phyloP scores from a whole-genome alignment of 1,140 invertebrate genomes.

The Tribolium castaneum region DNA sequence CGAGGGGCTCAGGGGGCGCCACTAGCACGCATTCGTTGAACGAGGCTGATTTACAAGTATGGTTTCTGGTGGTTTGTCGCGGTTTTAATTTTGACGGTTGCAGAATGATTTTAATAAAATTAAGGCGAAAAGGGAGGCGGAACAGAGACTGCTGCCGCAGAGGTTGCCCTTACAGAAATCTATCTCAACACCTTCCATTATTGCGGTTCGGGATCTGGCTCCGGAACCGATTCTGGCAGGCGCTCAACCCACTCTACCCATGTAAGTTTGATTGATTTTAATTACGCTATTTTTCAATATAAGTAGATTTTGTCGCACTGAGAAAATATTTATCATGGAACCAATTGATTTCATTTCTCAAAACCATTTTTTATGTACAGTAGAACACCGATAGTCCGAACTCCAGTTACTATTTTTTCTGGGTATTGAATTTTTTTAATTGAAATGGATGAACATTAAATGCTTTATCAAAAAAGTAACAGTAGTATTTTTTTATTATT shows the following conservation, averaged over 20 bases:
- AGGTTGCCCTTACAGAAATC: slow-evolving; percentile 89
- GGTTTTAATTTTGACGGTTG: slow-evolving; percentile 36
- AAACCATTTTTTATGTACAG: too few relatives aligned
- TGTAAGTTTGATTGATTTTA: slow-evolving; percentile 60
- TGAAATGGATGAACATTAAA: too few relatives aligned
- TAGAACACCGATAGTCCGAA: too few relatives aligned
- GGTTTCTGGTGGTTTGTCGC: too few relatives aligned
- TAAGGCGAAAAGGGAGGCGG: slow-evolving; percentile 70
- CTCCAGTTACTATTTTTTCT: too few relatives aligned
- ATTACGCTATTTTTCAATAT: neutral
- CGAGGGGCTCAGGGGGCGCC: slow-evolving; percentile 66
- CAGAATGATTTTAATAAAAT: slow-evolving; percentile 69
- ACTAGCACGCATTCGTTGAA: slow-evolving; percentile 86
- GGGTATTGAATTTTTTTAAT: too few relatives aligned
- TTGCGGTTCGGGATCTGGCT: slow-evolving; percentile 72
- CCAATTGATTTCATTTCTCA: too few relatives aligned
- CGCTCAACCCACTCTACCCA: slow-evolving; percentile 64
- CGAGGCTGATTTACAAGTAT: slow-evolving; percentile 83
- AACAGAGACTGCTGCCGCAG: slow-evolving; percentile 73
- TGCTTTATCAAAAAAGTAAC: too few relatives aligned
- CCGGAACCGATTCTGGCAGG: slow-evolving; percentile 60
- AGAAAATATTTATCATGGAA: too few relatives aligned
- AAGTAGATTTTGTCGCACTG: too few relatives aligned
- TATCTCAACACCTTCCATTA: slow-evolving; percentile 89
- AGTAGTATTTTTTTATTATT: too few relatives aligned